Conservation (phyloP, 2,113 vertebrate genomes). For the Lamprologus callipterus region DNA sequence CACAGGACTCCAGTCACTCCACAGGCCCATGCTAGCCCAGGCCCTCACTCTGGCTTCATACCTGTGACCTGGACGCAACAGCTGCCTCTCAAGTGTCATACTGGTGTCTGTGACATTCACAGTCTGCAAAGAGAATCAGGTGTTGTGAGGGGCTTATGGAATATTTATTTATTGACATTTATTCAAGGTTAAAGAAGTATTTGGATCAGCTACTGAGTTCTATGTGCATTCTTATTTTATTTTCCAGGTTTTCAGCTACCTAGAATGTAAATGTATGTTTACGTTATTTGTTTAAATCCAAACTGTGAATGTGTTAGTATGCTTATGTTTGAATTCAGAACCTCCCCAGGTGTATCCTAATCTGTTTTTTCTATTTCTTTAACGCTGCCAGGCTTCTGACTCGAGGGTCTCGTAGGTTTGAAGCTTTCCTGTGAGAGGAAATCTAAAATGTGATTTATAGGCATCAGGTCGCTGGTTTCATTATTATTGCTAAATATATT, state of each 20-base stretch:
- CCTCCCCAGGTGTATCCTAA: background rate
- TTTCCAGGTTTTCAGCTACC: background rate
- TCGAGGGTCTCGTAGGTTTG: background rate
- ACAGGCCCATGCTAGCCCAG: conserved; percentile 2
- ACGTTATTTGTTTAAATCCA: background rate
- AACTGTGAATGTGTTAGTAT: background rate
- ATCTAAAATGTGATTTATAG: background rate
- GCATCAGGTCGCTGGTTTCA: background rate
- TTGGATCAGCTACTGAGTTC: background rate
- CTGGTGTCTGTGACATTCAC: background rate
- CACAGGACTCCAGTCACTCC: conserved; percentile 62
- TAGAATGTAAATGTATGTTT: background rate
- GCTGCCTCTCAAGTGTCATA: background rate
- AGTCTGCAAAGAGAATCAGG: background rate
- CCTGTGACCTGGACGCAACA: conserved; percentile 1
- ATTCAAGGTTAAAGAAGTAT: background rate
- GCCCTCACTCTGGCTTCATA: conserved; percentile 57
- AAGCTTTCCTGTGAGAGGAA: background rate
- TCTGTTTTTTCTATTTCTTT: background rate
- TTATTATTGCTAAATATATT: background rate
- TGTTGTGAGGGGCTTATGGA: background rate
- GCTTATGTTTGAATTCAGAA: background rate
- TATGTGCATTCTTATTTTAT: background rate
- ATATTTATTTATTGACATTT: background rate
- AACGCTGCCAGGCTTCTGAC: background rate